Evolutionary conservation across 2,113 vertebrate genomes (phyloP), one percentile per base, ranked within the genome.

Genomic region (Rhynchomys soricoides): DNA sequence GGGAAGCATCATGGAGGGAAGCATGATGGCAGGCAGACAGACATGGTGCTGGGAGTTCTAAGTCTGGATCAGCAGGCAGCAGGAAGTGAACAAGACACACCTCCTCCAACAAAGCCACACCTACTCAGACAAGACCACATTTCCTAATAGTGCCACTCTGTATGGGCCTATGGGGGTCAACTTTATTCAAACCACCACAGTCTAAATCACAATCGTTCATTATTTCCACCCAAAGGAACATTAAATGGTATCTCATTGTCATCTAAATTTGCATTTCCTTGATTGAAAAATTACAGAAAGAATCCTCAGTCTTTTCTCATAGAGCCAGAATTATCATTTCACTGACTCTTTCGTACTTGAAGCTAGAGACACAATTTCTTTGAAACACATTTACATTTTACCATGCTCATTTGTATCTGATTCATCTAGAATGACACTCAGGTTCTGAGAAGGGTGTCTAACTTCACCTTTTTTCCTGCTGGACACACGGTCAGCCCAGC

Each of bases 251-350:
- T n/a, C 74, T 90, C 34, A 34, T 62, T 34, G n/a, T 71, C 57
- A 70, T 59, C 66, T 93, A 52, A 77, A 81, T 95, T 52, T 95
- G 7, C 45, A 88, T 78, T 82, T 68, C 45, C 15, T 59, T 89
- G 55, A 78, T 78, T 59, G 57, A 34, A 73, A 52, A 73, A 73
- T 73, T 48, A 71, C 11, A 17, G 43, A 40, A 15, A 90, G 21
- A 57, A 81, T 81, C 78, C 34, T 62, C n/a, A 79, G 17, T 89
- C n/a, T 64, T 82, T 93, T 24, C 59, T 90, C 5, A 26, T 22
- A 34, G 55, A 40, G 21, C 40, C 75, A 62, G 59, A 21, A 83
- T 34, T 78, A 9, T 21, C 75, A 93, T 87, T 68, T 55, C 71
- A 9, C 86, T 79, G 22, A 29, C 4, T 34, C 0, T 78, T 78